Percentiles rank a stretch among this genome's conserved stretches.
Conservation (phyloP, 2,888 invertebrate species). For the Norana najaformis region DNA sequence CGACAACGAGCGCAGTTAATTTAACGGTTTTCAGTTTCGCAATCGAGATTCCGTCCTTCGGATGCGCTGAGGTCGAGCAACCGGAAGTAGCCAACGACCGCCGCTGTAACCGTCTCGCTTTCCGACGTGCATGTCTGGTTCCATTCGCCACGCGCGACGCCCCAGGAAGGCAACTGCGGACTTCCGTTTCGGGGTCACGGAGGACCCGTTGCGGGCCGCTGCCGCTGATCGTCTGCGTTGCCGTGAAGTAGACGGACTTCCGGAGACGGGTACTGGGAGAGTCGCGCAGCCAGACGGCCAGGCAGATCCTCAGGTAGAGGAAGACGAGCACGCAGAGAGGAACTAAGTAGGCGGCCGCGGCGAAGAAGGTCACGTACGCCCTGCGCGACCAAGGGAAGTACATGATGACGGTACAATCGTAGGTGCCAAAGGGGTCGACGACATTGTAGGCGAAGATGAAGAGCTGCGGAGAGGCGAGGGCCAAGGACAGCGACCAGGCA, state of each 20-base stretch:
- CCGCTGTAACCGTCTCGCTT: not conserved
- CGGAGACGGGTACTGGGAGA: constrained; percentile 19
- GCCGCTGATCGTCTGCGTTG: not conserved
- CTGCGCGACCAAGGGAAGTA: constrained; percentile 50
- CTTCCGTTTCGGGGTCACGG: not conserved
- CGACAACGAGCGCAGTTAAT: constrained; percentile 64
- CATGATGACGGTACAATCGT: not conserved
- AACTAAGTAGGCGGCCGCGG: constrained; percentile 61
- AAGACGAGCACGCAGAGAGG: constrained; percentile 59
- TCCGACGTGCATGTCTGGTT: not conserved
- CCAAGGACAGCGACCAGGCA: constrained; percentile 64
- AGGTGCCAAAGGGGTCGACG: not conserved
- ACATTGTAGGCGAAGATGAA: constrained; percentile 57
- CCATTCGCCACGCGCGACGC: constrained; percentile 37
- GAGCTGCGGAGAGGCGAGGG: constrained; percentile 64
- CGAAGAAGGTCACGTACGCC: constrained; percentile 60
- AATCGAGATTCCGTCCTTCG: constrained; percentile 55
- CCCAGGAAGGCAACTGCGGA: not conserved
- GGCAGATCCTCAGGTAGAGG: constrained; percentile 61
- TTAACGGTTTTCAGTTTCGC: constrained; percentile 65
- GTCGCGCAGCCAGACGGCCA: constrained; percentile 53
- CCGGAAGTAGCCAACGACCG: not conserved
- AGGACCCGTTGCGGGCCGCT: not conserved
- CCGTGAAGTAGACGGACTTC: not conserved
- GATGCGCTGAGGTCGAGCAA: not conserved